Conservation (phyloP, 2,797 vertebrate genomes). For the Lerista edwardsae region DNA sequence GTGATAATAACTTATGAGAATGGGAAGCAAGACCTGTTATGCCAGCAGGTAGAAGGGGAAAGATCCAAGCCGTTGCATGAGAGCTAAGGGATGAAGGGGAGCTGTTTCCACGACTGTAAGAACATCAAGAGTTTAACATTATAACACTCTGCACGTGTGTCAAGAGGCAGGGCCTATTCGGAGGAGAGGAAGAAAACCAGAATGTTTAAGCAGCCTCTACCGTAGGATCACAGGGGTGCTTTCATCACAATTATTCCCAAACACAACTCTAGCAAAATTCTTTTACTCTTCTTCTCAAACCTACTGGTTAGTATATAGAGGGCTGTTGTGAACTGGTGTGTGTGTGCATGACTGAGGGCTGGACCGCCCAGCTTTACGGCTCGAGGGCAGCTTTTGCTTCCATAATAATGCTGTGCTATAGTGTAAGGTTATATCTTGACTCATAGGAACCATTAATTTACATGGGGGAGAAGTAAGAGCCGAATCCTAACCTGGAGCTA, state of each 20-base stretch:
- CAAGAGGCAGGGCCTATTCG: slow-evolving; percentile 73
- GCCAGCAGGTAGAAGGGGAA: slow-evolving; percentile 71
- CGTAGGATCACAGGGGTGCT: slow-evolving; percentile 44
- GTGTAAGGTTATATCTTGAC: background rate
- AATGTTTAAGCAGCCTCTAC: slow-evolving; percentile 50
- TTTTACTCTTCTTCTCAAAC: slow-evolving; percentile 44
- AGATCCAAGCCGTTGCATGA: slow-evolving; percentile 69
- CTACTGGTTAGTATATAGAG: background rate
- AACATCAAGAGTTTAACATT: slow-evolving; percentile 73
- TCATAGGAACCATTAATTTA: background rate
- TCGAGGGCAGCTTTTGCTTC: too few species aligned
- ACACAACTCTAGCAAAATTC: slow-evolving; percentile 63
- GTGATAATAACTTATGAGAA: slow-evolving; percentile 69
- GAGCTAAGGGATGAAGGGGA: slow-evolving; percentile 64
- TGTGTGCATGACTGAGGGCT: background rate
- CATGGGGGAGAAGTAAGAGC: background rate
- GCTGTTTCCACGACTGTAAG: slow-evolving; percentile 70
- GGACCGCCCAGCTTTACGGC: too few species aligned
- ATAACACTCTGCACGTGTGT: slow-evolving; percentile 66
- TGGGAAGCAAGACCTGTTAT: slow-evolving; percentile 71
- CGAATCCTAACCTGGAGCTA: too few species aligned
- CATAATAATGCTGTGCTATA: background rate
- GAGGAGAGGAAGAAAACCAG: slow-evolving; percentile 68
- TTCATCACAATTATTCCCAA: slow-evolving; percentile 64
- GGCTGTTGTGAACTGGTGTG: background rate